Conservation (phyloP, 2,888 invertebrate species). For the Pheosia gnoma region DNA sequence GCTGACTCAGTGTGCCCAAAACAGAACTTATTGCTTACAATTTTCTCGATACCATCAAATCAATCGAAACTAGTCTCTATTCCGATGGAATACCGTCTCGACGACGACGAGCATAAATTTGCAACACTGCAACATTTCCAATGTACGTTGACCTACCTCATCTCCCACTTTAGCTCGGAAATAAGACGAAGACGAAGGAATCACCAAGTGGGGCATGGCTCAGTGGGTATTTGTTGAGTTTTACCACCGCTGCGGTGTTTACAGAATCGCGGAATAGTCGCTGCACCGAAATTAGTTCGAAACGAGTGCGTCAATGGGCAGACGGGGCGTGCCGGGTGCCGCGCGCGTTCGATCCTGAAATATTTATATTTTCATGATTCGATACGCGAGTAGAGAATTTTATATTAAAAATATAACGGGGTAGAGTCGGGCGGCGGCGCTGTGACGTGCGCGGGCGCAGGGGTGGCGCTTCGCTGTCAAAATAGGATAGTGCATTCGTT, state of each 20-base stretch:
- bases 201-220: slow-evolving; percentile 45
- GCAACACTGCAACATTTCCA: slow-evolving; percentile 54
- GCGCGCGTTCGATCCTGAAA: slow-evolving; percentile 69
- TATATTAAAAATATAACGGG: slow-evolving; percentile 75
- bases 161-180: slow-evolving; percentile 44
- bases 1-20: slow-evolving; percentile 79
- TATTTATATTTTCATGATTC: slow-evolving; percentile 80
- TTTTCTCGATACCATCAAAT: slow-evolving; percentile 29
- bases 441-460: slow-evolving; percentile 66
- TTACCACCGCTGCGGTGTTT: slow-evolving; percentile 72
- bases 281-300: slow-evolving; percentile 83
- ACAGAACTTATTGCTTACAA: slow-evolving; percentile 79
- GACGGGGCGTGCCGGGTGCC: slow-evolving; percentile 62
- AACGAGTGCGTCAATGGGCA: slow-evolving; percentile 81
- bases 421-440: slow-evolving; percentile 48
- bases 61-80: slow-evolving; percentile 43
- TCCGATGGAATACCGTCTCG: slow-evolving; percentile 15
- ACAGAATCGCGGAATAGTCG: slow-evolving; percentile 82
- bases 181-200: slow-evolving; percentile 40
- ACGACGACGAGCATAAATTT: slow-evolving; percentile 40
- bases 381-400: slow-evolving; percentile 68
- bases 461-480: slow-evolving; percentile 39
- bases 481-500: slow-evolving; percentile 36
- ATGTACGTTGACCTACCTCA: slow-evolving; percentile 48
- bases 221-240: slow-evolving; percentile 59